Evolutionary conservation across 2,888 invertebrate species (phyloP), one percentile per base, ranked within the genome.

Genomic region (Megalurothrips usitatus): DNA sequence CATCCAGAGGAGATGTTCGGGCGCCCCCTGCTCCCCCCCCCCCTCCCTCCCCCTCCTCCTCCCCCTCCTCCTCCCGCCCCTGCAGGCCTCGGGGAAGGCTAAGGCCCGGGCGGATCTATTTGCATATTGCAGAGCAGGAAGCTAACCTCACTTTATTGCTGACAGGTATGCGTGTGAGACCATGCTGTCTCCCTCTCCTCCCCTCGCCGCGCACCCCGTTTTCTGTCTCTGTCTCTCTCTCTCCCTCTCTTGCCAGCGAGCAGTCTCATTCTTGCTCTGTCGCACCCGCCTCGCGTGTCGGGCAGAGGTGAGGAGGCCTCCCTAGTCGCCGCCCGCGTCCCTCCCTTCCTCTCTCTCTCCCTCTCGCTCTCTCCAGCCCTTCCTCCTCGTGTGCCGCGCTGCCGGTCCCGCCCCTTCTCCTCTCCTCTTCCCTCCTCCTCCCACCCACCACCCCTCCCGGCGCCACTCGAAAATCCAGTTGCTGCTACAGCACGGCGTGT

Each of bases 101-200:
- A 43, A 43, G 34, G 34, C 34, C 34, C 6, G 34, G 58, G 17
- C 17, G 58, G 58, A 58, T 58, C 58, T 75, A 75, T 75, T 75
- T 75, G 68, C 68, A 75, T 75, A 75, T 75, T 75, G 68, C 68
- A 75, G 68, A 75, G 68, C 68, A 75, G 68, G 68, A 75, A 75
- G 68, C 68, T 75, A 75, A 75, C 68, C 26, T 75, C 68, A 75
- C 68, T 75, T 75, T 75, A 75, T 75, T 75, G 68, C 68, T 75
- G 68, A 75, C 68, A 75, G 68, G 68, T 75, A 26, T 75, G 68
- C 68, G 68, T 75, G 68, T 75, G 68, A 10, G 23, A 26, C 52
- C 52, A 19, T 19, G 52, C 52, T 19, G 6, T 52, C 52, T 52
- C 52, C 10, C 52, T 9, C 52, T 52, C 52, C 19, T 10, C 10